phyloP scores from a whole-genome alignment of 2,888 invertebrate species.

The Carpatolechia fugitivella region DNA sequence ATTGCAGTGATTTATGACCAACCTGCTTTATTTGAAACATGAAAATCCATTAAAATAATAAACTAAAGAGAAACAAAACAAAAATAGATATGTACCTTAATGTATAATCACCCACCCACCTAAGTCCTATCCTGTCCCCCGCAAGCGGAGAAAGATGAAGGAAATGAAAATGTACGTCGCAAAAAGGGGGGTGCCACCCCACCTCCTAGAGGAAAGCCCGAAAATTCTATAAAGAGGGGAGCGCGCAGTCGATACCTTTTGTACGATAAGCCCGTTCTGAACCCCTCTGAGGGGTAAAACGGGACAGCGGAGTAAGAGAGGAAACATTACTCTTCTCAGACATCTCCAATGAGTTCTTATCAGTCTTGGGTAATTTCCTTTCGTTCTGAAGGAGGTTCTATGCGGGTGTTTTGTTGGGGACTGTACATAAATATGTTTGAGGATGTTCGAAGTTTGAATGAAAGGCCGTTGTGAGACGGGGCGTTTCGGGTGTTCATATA shows the following conservation, averaged over 20 bases:
- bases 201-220: slow-evolving; percentile 53
- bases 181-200: slow-evolving; percentile 63
- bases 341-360: slow-evolving; percentile 68
- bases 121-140: slow-evolving; percentile 50
- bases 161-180: slow-evolving; percentile 79
- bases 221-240: slow-evolving; percentile 77
- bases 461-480: neutral
- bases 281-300: slow-evolving; percentile 29
- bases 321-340: slow-evolving; percentile 71
- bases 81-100: no score
- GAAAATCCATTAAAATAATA: no score
- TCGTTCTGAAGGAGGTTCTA: slow-evolving; percentile 51
- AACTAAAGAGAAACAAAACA: no score
- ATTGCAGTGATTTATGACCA: no score
- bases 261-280: slow-evolving; percentile 68
- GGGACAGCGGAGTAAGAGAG: slow-evolving; percentile 22
- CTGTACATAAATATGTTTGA: neutral
- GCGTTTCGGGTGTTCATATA: neutral
- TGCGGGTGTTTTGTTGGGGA: slow-evolving; percentile 26
- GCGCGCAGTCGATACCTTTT: slow-evolving; percentile 61
- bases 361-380: slow-evolving; percentile 65
- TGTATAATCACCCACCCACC: slow-evolving; percentile 12
- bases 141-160: slow-evolving; percentile 78
- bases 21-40: no score
- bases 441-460: neutral